Evolutionary conservation across 2,113 vertebrate species (phyloP).

Genomic region (Pseudonaja textilis): DNA sequence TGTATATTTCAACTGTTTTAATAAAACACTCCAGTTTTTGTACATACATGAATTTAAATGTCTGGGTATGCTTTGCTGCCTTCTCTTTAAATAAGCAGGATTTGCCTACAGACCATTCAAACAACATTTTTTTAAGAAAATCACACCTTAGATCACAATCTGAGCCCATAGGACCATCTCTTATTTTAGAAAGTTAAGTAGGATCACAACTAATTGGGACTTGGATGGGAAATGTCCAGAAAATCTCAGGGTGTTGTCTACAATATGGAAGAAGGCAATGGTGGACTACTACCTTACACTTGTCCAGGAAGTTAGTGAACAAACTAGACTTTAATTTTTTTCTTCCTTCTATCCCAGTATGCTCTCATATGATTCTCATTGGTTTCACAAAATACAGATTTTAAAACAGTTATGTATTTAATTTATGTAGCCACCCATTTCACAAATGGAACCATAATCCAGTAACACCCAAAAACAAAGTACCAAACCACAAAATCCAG

Average conservation of each 20-base stretch:
- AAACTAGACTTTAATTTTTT: not conserved
- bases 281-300: not conserved
- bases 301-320: not conserved
- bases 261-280: not conserved
- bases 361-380: not conserved
- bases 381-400: not conserved
- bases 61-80: conserved; percentile 68
- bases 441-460: not conserved
- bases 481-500: not conserved
- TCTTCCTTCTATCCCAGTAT: not conserved
- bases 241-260: not conserved
- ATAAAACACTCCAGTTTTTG: conserved; percentile 69
- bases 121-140: conserved; percentile 55
- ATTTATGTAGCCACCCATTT: not conserved
- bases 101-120: conserved; percentile 29
- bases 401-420: not conserved
- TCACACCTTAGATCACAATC: not conserved
- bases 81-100: conserved; percentile 63
- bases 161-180: not conserved
- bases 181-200: not conserved
- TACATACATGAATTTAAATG: conserved; percentile 72
- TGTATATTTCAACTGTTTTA: conserved; percentile 76
- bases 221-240: not conserved
- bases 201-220: not conserved
- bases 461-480: not conserved